Evolutionary conservation across 2,797 vertebrate genomes (phyloP).

Genomic region (Enteromius paludinosus): DNA sequence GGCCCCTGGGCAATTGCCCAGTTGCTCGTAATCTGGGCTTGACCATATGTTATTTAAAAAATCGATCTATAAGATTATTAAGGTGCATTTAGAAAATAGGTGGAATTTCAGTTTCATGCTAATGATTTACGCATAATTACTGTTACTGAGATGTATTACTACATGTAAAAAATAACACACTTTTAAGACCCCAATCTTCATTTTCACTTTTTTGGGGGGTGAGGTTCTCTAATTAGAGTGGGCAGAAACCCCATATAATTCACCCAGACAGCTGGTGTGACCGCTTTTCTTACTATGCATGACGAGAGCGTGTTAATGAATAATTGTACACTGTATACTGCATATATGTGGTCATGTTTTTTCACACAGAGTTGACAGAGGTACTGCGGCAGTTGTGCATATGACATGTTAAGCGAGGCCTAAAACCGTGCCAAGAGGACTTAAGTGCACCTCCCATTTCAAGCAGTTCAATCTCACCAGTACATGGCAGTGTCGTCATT

Average conservation of each 20-base stretch:
- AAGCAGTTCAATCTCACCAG: slow-evolving; percentile 27
- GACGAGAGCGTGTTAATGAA: neutral
- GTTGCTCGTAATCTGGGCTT: too few relatives aligned
- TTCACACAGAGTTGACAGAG: slow-evolving; percentile 2
- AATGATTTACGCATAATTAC: neutral
- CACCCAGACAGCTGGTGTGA: neutral
- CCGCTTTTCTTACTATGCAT: neutral
- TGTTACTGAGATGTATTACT: neutral
- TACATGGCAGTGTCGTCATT: neutral
- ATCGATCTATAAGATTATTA: too few relatives aligned
- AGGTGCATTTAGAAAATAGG: neutral
- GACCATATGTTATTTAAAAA: too few relatives aligned
- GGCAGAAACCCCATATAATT: neutral
- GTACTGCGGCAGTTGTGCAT: neutral
- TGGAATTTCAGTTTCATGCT: neutral
- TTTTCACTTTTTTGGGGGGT: neutral
- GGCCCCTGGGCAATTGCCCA: too few relatives aligned
- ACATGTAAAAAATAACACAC: neutral
- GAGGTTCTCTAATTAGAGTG: neutral
- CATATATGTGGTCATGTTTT: slow-evolving; percentile 10
- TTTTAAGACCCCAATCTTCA: neutral
- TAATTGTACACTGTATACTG: slow-evolving; percentile 1
- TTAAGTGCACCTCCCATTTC: slow-evolving; percentile 20
- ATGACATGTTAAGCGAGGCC: slow-evolving; percentile 9
- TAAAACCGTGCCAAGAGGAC: slow-evolving; percentile 30